These are phyloP conservation scores for Montipora capitata DNA, from an alignment of 92 coral and sea anemone species.

Conservation along the genomic window DNA sequence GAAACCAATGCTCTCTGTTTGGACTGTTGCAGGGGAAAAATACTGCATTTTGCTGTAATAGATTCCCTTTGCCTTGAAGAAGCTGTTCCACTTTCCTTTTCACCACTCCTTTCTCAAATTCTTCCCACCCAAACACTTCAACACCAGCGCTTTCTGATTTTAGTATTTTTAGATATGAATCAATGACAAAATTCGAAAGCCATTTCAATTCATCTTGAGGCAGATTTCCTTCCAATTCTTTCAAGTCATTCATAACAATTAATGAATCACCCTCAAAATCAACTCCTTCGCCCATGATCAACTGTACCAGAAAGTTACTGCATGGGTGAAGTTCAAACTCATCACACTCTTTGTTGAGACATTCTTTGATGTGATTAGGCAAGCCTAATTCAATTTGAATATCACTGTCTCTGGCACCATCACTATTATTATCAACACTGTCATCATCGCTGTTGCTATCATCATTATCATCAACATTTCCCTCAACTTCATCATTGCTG, in stretches of 20 bases:
- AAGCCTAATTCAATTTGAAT: too few relatives aligned
- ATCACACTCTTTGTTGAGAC: too few relatives aligned
- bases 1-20: too few relatives aligned
- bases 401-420: too few relatives aligned
- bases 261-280: conserved; percentile 64
- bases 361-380: too few relatives aligned
- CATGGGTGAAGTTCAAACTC: too few relatives aligned
- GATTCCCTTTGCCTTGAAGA: too few relatives aligned
- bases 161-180: conserved; percentile 28
- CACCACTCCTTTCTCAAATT: conserved; percentile 57
- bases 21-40: too few relatives aligned
- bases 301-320: conserved; percentile 38
- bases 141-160: conserved; percentile 33
- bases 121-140: conserved; percentile 38
- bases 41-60: too few relatives aligned
- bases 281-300: conserved; percentile 44
- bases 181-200: conserved; percentile 39
- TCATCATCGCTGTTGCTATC: conserved; percentile 18
- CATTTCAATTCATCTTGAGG: conserved; percentile 27
- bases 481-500: conserved; percentile 16
- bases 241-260: conserved; percentile 21
- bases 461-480: too few relatives aligned
- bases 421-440: conserved; percentile 10
- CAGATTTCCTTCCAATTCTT: too few relatives aligned
- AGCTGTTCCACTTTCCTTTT: conserved; percentile 22